Conservation (phyloP, 2,888 invertebrate genomes). For the Acanthosepion esculentum region DNA sequence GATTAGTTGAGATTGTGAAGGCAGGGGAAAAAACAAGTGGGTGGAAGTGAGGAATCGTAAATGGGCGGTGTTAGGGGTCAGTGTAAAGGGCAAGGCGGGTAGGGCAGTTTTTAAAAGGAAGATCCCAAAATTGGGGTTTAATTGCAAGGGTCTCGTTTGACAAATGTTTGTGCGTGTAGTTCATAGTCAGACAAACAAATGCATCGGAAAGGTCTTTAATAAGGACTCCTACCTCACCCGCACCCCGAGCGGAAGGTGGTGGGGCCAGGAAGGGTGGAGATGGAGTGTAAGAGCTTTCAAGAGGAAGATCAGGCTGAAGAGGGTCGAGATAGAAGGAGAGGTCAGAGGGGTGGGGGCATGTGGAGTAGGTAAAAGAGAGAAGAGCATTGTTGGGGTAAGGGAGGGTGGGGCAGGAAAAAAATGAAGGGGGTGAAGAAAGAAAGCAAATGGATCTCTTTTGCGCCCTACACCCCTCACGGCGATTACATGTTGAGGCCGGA, state of each 20-base stretch:
- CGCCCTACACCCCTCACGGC: background rate
- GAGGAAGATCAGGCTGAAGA: background rate
- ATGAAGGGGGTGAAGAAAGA: background rate
- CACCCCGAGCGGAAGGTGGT: background rate
- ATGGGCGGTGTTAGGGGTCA: too few species aligned
- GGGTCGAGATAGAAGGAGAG: background rate
- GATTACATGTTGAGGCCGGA: background rate
- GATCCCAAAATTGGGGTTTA: background rate
- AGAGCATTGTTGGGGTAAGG: background rate
- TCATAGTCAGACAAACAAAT: background rate
- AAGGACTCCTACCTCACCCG: background rate
- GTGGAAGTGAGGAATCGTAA: background rate
- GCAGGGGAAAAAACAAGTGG: background rate
- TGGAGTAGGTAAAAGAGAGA: background rate
- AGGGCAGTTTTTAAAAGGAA: background rate
- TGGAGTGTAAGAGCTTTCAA: background rate
- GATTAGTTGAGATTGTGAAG: background rate
- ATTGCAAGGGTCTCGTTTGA: constrained; percentile 21
- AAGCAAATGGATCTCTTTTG: background rate
- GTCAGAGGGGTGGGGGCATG: background rate
- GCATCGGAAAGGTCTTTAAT: constrained; percentile 33
- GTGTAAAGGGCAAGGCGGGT: background rate
- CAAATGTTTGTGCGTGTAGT: constrained; percentile 21
- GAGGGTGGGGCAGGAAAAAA: background rate
- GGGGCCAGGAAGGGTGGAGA: background rate